Base-by-base conservation (phyloP, 2,888 invertebrate species). In the Ashinkailepas kermadecensis region DNA sequence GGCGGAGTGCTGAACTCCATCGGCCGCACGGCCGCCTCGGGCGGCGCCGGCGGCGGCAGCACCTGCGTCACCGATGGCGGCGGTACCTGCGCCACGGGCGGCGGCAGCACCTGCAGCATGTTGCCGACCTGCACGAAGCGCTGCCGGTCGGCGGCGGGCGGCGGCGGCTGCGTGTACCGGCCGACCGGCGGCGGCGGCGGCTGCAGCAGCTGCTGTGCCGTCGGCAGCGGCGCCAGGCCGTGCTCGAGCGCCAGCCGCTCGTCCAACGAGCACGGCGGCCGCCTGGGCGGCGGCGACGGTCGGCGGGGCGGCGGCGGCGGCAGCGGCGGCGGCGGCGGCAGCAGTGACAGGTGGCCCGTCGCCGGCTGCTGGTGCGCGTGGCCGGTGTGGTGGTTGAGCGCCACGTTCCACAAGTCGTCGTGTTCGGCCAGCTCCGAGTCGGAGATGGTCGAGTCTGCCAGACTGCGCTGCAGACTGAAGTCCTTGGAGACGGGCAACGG, bases 181-280 rank as follows among this genome's bases (percentile, higher is more conserved):
- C 74, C 18, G 74, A 18, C 74, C 18, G 74, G 15, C 74, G 74
- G 54, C 54, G 74, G 74, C 74, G 65, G 65, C 65, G 18, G 65
- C 23, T 23, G 21, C 65, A 21, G 21, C 65, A 21, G 81, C 21
- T 81, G 82, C 54, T 81, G 74, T 15, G 74, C 78, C 25, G 81
- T 81, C 18, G 82, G 82, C 56, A 81, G 80, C 23, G 83, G 80
- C n/a, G 82, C 88, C 70, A 90, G 88, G 11, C 91, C 91, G 84
- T 91, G 86, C 83, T 91, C 91, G 82, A 90, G 87, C 85, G 90
- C 90, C 82, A 91, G 88, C 85, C 91, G 87, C 84, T 91, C 91
- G 83, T 91, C 91, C 13, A 91, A 87, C 0, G 91, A 90, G 4
- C 39, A 39, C 4, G 39, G 39, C 21, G 90, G 86, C 81, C 91